These are phyloP conservation scores for Pomatorhinus ruficollis DNA, from an alignment of 2,113 vertebrate genomes.

Conservation along the genomic window DNA sequence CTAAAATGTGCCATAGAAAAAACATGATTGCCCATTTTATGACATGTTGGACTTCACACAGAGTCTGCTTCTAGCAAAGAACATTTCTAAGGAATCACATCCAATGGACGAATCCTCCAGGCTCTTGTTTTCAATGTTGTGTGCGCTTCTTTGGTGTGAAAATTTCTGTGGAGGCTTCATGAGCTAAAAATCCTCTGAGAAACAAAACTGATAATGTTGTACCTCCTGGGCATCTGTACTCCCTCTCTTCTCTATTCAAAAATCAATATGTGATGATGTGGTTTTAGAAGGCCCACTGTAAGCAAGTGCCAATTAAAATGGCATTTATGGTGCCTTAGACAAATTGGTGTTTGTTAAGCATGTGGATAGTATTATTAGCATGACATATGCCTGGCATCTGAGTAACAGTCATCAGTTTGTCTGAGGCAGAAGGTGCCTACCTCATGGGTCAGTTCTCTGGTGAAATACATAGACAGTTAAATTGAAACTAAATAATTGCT, in stretches of 20 bases:
- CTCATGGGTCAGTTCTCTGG: background rate
- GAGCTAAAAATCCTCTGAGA: conserved; percentile 13
- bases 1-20: background rate
- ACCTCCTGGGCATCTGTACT: background rate
- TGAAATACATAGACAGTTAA: background rate
- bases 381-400: background rate
- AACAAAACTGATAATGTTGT: background rate
- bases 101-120: background rate
- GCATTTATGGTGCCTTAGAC: background rate
- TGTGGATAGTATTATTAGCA: background rate
- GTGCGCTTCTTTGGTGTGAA: background rate
- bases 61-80: background rate
- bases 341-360: background rate
- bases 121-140: conserved; percentile 2
- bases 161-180: background rate
- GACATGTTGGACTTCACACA: background rate
- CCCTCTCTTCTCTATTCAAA: background rate
- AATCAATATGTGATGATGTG: background rate
- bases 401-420: background rate
- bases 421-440: background rate
- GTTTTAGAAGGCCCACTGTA: background rate
- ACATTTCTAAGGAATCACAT: background rate
- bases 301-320: background rate
- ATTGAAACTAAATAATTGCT: background rate
- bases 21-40: background rate